Evolutionary conservation across 2,888 invertebrate species (phyloP).

Genomic region (Megalurothrips usitatus): DNA sequence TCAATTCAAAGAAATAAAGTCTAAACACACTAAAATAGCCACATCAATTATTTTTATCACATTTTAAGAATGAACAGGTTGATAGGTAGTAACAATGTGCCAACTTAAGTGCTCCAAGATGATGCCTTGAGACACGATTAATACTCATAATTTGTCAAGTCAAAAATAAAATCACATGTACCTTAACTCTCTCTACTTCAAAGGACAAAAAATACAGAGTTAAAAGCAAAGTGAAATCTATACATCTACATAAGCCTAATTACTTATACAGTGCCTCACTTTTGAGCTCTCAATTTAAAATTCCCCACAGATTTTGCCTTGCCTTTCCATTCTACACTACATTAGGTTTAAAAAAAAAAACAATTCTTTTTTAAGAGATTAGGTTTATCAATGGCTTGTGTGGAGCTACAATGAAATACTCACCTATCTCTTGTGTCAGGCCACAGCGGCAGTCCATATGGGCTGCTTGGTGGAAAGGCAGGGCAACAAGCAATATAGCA

Average conservation of each 20-base stretch:
- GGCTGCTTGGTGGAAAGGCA: constrained; percentile 40
- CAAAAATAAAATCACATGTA: no score
- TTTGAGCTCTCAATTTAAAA: neutral
- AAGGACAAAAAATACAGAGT: neutral
- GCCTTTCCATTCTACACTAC: constrained; percentile 10
- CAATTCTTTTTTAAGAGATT: neutral
- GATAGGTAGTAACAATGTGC: no score
- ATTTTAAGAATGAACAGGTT: no score
- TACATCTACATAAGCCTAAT: neutral
- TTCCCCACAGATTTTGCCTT: neutral
- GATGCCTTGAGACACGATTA: no score
- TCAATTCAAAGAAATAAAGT: no score
- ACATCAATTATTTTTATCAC: no score
- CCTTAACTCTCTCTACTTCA: neutral
- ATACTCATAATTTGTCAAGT: no score
- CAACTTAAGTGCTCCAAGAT: no score
- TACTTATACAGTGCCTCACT: neutral
- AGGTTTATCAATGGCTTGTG: neutral
- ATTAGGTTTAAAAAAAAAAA: neutral
- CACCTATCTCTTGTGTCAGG: constrained; percentile 39
- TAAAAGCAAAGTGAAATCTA: neutral
- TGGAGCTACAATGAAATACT: constrained; percentile 33
- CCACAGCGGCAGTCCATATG: constrained; percentile 40
- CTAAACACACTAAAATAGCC: no score
- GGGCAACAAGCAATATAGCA: constrained; percentile 36